Conservation (phyloP, 2,888 invertebrate genomes). For the Drosophila ezoana region DNA sequence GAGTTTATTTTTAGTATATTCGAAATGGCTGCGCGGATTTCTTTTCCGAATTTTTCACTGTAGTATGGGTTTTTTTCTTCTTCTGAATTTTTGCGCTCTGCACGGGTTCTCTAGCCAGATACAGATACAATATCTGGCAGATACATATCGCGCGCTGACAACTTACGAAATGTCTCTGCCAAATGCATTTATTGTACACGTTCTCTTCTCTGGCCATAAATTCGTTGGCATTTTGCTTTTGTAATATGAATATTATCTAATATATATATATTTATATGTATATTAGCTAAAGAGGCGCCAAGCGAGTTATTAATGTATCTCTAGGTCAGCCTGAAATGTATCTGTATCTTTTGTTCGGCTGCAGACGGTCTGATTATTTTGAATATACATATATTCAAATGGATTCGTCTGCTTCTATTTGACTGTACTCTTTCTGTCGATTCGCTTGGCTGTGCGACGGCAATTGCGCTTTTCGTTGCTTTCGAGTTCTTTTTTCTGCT, state of each 20-base stretch:
- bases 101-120: slow-evolving; percentile 7
- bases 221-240: slow-evolving; percentile 44
- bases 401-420: slow-evolving; percentile 9
- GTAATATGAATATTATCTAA: slow-evolving; percentile 26
- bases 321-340: slow-evolving; percentile 61
- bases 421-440: slow-evolving; percentile 46
- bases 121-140: slow-evolving; percentile 51
- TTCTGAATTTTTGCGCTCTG: slow-evolving; percentile 28
- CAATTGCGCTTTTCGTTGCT: slow-evolving; percentile 61
- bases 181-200: slow-evolving; percentile 34
- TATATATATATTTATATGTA: slow-evolving; percentile 15
- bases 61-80: neutral
- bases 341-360: slow-evolving; percentile 39
- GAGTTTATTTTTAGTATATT: slow-evolving; percentile 85
- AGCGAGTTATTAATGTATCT: slow-evolving; percentile 48
- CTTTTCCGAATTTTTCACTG: slow-evolving; percentile 56
- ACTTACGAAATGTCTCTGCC: slow-evolving; percentile 37
- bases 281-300: slow-evolving; percentile 50
- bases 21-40: slow-evolving; percentile 82
- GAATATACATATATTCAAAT: slow-evolving; percentile 15
- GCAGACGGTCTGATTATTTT: neutral
- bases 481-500: slow-evolving; percentile 55
- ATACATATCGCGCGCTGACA: slow-evolving; percentile 45
- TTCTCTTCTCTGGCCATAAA: slow-evolving; percentile 43
- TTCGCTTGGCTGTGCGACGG: slow-evolving; percentile 42